Base-by-base conservation (phyloP, 2,113 vertebrate genomes). In the Ceyx margarethae region DNA sequence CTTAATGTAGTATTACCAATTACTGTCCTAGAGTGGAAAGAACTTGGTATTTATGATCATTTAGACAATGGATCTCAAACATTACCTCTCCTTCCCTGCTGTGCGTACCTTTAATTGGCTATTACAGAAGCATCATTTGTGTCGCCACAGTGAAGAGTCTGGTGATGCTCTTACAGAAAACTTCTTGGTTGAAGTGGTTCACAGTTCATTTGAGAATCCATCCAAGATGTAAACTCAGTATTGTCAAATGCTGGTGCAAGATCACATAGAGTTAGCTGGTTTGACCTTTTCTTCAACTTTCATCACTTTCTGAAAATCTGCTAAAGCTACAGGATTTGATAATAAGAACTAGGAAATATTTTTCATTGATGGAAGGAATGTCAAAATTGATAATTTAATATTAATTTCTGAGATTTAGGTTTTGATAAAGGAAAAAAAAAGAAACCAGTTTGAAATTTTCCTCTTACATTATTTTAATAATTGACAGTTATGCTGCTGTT, bases 1-100 rank as follows among this genome's bases (percentile, higher is more conserved):
- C 75, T 96, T 94, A 64, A 91, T 96, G 97, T 87, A 74, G 83
- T 96, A 94, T 97, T 90, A 95, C 82, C 95, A 96, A 91, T 97
- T 97, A 95, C 77, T 85, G 84, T 95, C 96, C 91, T 90, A 89
- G 89, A 95, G 96, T 91, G 90, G 83, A 95, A 96, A 96, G 89
- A 96, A 56, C 61, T 33, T 73, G 81, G 89, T 84, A 91, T 94
- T 81, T 94, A 93, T 79, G 74, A 81, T 91, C 91, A 72, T 91
- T 92, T 78, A 87, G 89, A 93, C 88, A 69, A 67, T 61, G 79
- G 90, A 91, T 45, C 85, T 93, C 67, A 94, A 95, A 72, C 18
- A 89, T 92, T 91, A 81, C 76, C 57, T 89, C 74, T 84, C 40
- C 31, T 79, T 83, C 82, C 90, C 83, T 75, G 20, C 72, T 85